phyloP scores from a whole-genome alignment of 1,140 invertebrate species.

The Augochlora pura region DNA sequence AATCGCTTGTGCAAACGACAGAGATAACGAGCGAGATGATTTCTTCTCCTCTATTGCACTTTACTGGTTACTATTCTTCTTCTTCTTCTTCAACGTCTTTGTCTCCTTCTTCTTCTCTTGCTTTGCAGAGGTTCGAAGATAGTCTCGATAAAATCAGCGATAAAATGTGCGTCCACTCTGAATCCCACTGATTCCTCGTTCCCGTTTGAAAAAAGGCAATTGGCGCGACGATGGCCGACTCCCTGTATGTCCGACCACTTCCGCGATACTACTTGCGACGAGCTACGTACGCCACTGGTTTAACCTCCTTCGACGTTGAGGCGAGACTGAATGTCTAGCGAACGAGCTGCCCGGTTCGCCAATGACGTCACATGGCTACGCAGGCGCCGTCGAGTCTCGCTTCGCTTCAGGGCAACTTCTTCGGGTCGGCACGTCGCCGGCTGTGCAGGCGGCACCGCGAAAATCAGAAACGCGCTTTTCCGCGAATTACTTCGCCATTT shows the following conservation, averaged over 20 bases:
- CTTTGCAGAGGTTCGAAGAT: no score
- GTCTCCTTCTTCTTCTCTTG: no score
- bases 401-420: constrained; percentile 53
- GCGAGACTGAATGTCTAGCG: constrained; percentile 78
- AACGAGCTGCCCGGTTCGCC: constrained; percentile 71
- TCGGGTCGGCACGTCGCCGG: constrained; percentile 6
- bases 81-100: no score
- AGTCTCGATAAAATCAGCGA: no score
- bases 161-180: not conserved
- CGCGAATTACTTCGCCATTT: not conserved
- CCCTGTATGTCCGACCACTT: constrained; percentile 13
- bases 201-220: not conserved
- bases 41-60: not conserved
- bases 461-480: constrained; percentile 42
- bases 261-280: constrained; percentile 14
- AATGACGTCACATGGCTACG: constrained; percentile 77
- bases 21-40: not conserved
- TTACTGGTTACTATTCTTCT: not conserved
- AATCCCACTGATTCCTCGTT: not conserved
- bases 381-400: constrained; percentile 73
- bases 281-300: not conserved
- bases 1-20: constrained; percentile 9
- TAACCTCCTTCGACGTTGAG: constrained; percentile 65
- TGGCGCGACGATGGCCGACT: constrained; percentile 6
- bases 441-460: constrained; percentile 28